Conservation (phyloP, 2,113 vertebrate genomes). For the Hippocampus mohnikei region DNA sequence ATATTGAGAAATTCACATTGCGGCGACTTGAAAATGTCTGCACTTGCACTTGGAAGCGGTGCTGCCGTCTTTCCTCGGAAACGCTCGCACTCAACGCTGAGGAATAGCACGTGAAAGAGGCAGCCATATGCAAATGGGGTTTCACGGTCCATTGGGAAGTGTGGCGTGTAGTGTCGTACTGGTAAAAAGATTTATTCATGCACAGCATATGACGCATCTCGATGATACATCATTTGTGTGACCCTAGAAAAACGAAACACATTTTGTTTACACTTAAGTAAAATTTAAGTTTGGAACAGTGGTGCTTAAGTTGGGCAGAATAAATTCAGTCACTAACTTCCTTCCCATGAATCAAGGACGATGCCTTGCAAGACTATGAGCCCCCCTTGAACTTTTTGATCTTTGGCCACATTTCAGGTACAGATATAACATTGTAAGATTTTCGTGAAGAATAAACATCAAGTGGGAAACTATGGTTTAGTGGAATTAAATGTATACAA, state of each 20-base stretch:
- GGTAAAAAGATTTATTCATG: background rate
- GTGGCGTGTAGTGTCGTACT: background rate
- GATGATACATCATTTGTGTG: background rate
- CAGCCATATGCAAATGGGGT: background rate
- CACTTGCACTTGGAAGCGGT: slow-evolving; percentile 17
- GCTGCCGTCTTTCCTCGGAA: background rate
- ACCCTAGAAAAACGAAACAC: no score
- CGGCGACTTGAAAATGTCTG: slow-evolving; percentile 13
- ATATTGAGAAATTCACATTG: slow-evolving; percentile 18
- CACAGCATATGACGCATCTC: no score
- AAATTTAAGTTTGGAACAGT: no score
- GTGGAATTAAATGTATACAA: no score
- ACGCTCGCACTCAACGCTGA: background rate
- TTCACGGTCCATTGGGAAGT: background rate
- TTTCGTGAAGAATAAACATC: no score
- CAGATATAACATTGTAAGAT: no score
- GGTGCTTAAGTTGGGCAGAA: no score
- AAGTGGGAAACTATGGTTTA: no score
- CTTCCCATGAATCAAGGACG: background rate
- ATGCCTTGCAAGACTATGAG: background rate
- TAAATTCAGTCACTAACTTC: no score
- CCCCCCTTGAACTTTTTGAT: no score
- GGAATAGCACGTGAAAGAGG: background rate
- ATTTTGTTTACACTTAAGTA: no score
- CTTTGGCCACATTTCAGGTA: no score